Percentiles rank a stretch among this genome's conserved stretches.
Evolutionary conservation across 2,797 vertebrate species (phyloP).

Genomic region (Poeciliopsis presidionis): DNA sequence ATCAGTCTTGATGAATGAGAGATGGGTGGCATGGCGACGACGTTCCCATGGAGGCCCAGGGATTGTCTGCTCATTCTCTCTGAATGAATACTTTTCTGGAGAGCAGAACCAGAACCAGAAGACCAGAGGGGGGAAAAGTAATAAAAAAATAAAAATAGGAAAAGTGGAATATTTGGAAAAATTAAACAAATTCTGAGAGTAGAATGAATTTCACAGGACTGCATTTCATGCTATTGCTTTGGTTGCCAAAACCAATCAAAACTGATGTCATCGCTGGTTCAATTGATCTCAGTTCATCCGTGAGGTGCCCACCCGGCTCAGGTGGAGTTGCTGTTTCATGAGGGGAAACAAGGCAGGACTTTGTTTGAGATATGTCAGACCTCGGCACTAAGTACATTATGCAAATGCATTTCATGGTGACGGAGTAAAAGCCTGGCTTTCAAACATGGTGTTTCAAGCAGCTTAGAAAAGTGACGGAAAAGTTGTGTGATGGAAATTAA

Average conservation of each 20-base stretch:
- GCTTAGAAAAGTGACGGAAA: not conserved
- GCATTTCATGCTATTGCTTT: not conserved
- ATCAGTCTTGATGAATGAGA: constrained; percentile 27
- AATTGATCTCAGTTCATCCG: not conserved
- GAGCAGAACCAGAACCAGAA: too few relatives aligned
- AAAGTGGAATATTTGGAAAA: not conserved
- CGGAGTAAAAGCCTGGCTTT: not conserved
- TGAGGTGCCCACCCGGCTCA: not conserved
- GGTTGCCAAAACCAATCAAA: not conserved
- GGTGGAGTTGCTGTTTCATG: not conserved
- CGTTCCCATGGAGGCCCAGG: constrained; percentile 28
- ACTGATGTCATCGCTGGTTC: not conserved
- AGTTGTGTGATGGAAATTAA: not conserved
- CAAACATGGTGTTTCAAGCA: constrained; percentile 5
- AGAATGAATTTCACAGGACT: not conserved
- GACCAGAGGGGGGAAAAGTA: not conserved
- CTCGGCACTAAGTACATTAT: not conserved
- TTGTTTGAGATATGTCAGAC: not conserved
- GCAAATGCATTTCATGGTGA: not conserved
- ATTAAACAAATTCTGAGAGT: not conserved
- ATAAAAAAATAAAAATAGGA: not conserved
- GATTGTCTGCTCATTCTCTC: not conserved
- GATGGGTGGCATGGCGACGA: constrained; percentile 45
- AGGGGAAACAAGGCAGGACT: not conserved
- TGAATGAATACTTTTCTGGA: too few relatives aligned